Conservation (phyloP, 2,797 vertebrate species). For the Columba guinea region DNA sequence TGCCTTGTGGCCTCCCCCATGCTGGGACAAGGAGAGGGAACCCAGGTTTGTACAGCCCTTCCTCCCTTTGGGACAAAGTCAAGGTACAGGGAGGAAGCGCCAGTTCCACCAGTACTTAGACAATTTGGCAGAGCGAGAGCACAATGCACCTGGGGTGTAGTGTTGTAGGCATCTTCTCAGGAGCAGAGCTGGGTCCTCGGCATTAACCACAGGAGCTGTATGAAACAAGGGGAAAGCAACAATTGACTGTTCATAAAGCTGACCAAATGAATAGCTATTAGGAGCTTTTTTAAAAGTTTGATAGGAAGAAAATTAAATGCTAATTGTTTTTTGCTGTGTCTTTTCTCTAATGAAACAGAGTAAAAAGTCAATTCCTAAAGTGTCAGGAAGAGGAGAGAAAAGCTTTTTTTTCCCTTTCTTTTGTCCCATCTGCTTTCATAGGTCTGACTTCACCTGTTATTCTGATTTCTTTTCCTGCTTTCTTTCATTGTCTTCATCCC, state of each 20-base stretch:
- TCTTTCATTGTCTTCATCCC: not conserved
- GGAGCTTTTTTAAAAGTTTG: not conserved
- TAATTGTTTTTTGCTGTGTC: not conserved
- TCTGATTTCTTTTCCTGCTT: not conserved
- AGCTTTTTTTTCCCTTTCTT: not conserved
- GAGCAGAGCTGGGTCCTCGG: not conserved
- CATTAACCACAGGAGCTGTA: not conserved
- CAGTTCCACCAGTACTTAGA: too few relatives aligned
- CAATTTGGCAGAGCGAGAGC: not conserved
- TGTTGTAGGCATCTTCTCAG: not conserved
- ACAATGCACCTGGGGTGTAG: rapidly evolving
- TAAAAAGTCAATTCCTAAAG: not conserved
- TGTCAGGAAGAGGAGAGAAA: not conserved
- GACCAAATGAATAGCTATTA: not conserved
- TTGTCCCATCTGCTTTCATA: not conserved
- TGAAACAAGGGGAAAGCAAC: not conserved
- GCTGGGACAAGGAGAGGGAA: not conserved
- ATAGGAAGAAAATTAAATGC: not conserved
- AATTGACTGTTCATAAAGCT: not conserved
- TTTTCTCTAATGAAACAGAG: not conserved
- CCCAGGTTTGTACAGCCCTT: not conserved
- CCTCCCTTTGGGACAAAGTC: not conserved
- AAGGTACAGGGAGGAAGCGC: not conserved
- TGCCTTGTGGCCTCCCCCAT: not conserved
- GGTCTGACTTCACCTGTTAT: not conserved